Evolutionary conservation across 2,888 invertebrate species (phyloP).

Genomic region (Microctonus aethiopoides): DNA sequence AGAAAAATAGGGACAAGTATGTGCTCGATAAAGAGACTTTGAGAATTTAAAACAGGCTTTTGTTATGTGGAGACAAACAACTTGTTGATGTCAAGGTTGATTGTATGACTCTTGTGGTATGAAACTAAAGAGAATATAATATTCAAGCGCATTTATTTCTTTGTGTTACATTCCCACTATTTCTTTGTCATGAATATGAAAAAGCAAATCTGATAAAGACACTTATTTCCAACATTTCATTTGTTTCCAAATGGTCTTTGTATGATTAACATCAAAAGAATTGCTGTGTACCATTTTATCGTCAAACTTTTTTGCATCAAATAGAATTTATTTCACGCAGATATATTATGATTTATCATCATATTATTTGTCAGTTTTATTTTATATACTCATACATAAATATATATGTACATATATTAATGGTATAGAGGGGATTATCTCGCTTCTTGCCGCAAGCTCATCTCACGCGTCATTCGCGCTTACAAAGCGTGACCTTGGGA

Average conservation of each 20-base stretch:
- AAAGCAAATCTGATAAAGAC: not conserved
- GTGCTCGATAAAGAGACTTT: not conserved
- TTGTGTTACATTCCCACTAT: conserved; percentile 23
- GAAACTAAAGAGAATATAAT: conserved; percentile 11
- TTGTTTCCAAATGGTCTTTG: no score
- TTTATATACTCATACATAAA: no score
- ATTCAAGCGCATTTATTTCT: conserved; percentile 8
- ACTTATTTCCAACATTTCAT: not conserved
- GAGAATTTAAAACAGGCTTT: conserved; percentile 40
- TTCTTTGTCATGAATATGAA: not conserved
- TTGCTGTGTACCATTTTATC: not conserved
- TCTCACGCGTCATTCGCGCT: not conserved
- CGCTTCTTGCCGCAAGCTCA: not conserved
- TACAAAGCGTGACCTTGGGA: conserved; percentile 11
- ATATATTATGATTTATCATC: not conserved
- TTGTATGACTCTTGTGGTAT: conserved; percentile 31
- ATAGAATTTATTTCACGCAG: not conserved
- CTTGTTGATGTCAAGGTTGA: conserved; percentile 54
- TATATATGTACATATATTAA: no score
- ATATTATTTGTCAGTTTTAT: not conserved
- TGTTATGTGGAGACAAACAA: conserved; percentile 54
- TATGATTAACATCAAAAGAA: no score
- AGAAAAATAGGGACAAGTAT: not conserved
- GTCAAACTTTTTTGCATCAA: not conserved
- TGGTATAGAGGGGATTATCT: not conserved